phyloP scores from a whole-genome alignment of 2,113 vertebrate genomes.

The Silurus meridionalis region DNA sequence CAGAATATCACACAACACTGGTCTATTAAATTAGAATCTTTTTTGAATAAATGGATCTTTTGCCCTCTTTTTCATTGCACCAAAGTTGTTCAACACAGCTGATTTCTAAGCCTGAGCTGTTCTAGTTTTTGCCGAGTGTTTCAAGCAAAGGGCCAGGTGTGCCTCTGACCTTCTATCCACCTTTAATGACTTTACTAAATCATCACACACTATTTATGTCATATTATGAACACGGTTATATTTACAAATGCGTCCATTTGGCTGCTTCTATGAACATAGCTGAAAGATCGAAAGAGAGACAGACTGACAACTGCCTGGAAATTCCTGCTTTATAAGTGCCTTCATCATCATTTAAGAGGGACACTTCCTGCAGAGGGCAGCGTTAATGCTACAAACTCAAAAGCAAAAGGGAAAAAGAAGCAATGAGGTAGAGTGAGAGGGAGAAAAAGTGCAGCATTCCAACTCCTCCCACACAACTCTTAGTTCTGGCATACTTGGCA shows the following conservation, averaged over 20 bases:
- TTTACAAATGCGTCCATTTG: not conserved
- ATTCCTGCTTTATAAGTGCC: conserved; percentile 64
- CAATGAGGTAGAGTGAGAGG: not conserved
- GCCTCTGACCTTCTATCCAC: not conserved
- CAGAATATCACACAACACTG: not conserved
- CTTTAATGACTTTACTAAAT: conserved; percentile 21
- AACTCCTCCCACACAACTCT: conserved; percentile 69
- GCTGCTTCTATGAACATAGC: not conserved
- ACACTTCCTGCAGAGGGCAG: conserved; percentile 77
- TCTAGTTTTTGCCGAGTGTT: conserved; percentile 8
- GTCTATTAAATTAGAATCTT: conserved; percentile 15
- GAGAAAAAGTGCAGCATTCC: conserved; percentile 43
- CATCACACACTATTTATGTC: conserved; percentile 8
- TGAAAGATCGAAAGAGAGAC: conserved; percentile 19
- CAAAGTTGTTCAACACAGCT: not conserved
- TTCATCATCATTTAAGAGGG: conserved; percentile 71
- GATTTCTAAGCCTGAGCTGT: not conserved
- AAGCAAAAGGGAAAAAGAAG: conserved; percentile 52
- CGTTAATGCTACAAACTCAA: conserved; percentile 58
- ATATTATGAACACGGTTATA: not conserved
- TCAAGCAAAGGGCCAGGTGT: not conserved
- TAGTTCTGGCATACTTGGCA: conserved; percentile 78
- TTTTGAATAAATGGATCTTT: not conserved
- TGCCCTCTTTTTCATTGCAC: not conserved
- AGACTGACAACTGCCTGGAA: not conserved